phyloP scores from a whole-genome alignment of 2,888 invertebrate genomes.

The Stenodera caucasica region DNA sequence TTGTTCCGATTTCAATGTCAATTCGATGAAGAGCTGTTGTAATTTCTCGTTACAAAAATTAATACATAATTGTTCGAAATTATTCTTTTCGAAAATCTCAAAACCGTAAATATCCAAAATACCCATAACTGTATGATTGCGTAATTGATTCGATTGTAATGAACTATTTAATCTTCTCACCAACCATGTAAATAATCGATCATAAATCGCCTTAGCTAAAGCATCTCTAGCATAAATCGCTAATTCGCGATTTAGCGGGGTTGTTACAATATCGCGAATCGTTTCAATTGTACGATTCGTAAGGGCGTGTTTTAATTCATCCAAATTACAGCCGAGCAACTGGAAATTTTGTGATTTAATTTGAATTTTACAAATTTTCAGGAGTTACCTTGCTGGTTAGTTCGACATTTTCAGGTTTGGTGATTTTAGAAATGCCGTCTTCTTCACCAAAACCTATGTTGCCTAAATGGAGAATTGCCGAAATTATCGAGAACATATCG shows the following conservation, averaged over 20 bases:
- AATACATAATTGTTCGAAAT: slow-evolving; percentile 91
- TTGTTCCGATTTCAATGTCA: slow-evolving; percentile 89
- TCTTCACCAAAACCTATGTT: slow-evolving; percentile 80
- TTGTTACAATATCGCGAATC: slow-evolving; percentile 78
- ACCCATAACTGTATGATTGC: slow-evolving; percentile 75
- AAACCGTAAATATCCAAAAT: slow-evolving; percentile 94
- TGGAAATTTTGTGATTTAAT: no score
- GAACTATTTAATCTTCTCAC: slow-evolving; percentile 79
- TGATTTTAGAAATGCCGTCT: slow-evolving; percentile 70
- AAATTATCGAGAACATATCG: slow-evolving; percentile 80
- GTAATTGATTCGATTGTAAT: slow-evolving; percentile 62
- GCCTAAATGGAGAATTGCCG: slow-evolving; percentile 82
- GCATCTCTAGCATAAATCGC: slow-evolving; percentile 88
- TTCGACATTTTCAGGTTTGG: slow-evolving; percentile 65
- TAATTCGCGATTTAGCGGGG: slow-evolving; percentile 78
- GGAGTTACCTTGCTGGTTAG: slow-evolving; percentile 70
- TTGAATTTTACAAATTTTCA: no score
- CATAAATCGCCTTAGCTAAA: slow-evolving; percentile 88
- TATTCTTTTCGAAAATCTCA: slow-evolving; percentile 88
- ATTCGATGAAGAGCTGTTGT: slow-evolving; percentile 89
- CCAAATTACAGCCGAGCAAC: slow-evolving; percentile 73
- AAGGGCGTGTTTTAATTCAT: slow-evolving; percentile 70
- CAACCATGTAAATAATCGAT: slow-evolving; percentile 88
- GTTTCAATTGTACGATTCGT: slow-evolving; percentile 87
- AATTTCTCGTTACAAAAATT: slow-evolving; percentile 96